phyloP scores from a whole-genome alignment of 2,888 invertebrate genomes.

The Norana najaformis region DNA sequence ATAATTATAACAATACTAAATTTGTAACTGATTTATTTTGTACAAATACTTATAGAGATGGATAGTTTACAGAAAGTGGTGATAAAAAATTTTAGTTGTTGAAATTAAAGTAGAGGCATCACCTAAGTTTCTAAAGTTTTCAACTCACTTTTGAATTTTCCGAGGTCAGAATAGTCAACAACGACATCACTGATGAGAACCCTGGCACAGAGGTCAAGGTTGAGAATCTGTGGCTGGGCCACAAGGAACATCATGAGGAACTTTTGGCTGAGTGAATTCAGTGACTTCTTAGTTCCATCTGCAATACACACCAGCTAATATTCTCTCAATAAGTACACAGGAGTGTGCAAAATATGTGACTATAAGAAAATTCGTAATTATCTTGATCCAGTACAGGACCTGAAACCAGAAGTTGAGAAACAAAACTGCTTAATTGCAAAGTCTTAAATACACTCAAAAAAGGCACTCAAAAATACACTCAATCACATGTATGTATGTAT shows the following conservation, averaged over 20 bases:
- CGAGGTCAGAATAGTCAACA: constrained; percentile 64
- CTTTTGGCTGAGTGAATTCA: constrained; percentile 73
- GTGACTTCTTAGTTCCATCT: constrained; percentile 65
- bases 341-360: constrained; percentile 2
- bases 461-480: too few species aligned
- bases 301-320: constrained; percentile 15
- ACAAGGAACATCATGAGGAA: constrained; percentile 75
- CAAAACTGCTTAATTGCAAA: background rate
- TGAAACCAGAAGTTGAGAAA: background rate
- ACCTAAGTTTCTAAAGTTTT: background rate
- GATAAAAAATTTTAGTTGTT: background rate
- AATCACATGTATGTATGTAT: too few species aligned
- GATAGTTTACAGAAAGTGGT: background rate
- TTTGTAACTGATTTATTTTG: background rate
- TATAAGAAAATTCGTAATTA: background rate
- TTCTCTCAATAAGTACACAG: background rate
- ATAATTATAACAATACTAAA: background rate
- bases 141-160: constrained; percentile 63
- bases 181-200: constrained; percentile 69
- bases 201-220: constrained; percentile 72
- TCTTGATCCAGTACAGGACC: background rate
- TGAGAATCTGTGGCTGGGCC: constrained; percentile 69
- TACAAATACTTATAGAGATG: background rate
- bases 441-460: background rate
- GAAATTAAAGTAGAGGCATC: background rate